A percentile compares a stretch with the other conserved stretches of the same genome.
Conservation (phyloP, 2,797 vertebrate genomes). For the Peromyscus melanophrys region DNA sequence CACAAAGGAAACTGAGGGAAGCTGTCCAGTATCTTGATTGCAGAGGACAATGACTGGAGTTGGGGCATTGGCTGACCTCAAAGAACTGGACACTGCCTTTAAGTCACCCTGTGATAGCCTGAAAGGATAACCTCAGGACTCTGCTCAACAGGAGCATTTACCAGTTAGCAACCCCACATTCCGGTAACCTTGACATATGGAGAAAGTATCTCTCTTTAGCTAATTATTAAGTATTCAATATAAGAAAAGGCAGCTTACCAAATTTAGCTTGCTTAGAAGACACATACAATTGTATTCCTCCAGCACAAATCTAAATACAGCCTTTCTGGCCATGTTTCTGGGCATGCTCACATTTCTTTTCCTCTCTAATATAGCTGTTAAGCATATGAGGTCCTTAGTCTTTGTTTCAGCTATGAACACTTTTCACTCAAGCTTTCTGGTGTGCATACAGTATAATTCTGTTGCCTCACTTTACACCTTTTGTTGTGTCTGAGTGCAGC, state of each 20-base stretch:
- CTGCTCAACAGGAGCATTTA: background rate
- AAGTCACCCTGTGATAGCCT: background rate
- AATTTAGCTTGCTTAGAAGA: constrained; percentile 62
- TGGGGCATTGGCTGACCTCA: background rate
- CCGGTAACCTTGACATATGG: background rate
- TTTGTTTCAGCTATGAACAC: constrained; percentile 10
- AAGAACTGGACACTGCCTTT: background rate
- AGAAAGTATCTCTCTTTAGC: background rate
- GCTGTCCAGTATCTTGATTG: background rate
- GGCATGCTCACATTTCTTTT: background rate
- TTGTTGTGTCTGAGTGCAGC: constrained; percentile 83
- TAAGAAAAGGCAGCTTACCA: constrained; percentile 25
- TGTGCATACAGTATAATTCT: constrained; percentile 28
- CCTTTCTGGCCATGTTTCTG: constrained; percentile 56
- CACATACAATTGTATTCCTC: constrained; percentile 5
- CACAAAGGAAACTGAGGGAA: background rate
- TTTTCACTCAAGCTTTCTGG: constrained; percentile 57
- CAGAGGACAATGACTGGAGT: background rate
- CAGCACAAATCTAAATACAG: constrained; percentile 58
- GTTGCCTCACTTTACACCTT: constrained; percentile 75
- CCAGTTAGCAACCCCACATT: background rate
- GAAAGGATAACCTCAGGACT: background rate
- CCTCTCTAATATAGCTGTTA: constrained; percentile 64
- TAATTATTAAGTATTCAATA: constrained; percentile 60
- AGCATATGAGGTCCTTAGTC: constrained; percentile 11